These are phyloP conservation scores for Contarinia nasturtii DNA, from an alignment of 1,140 invertebrate genomes.

Conservation along the genomic window DNA sequence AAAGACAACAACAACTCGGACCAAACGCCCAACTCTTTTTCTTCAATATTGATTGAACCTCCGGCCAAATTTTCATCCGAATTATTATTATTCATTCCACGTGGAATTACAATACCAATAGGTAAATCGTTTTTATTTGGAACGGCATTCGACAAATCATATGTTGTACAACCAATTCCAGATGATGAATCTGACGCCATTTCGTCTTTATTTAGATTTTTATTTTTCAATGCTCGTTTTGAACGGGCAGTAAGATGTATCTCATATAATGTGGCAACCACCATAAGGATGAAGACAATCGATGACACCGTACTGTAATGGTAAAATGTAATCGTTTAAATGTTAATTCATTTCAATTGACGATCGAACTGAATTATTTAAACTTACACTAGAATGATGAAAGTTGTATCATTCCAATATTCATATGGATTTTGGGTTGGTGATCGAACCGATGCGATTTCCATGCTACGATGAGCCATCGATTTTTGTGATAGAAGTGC, in stretches of 20 bases:
- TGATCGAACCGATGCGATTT: conserved; percentile 37
- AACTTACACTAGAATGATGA: conserved; percentile 48
- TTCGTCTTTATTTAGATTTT: conserved; percentile 15
- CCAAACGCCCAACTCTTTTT: conserved; percentile 29
- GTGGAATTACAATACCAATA: conserved; percentile 17
- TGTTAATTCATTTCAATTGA: not conserved
- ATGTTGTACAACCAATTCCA: conserved; percentile 24
- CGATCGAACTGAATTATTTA: not conserved
- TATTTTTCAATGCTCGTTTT: conserved; percentile 13
- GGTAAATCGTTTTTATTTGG: conserved; percentile 16
- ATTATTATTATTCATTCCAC: conserved; percentile 29
- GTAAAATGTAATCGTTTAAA: conserved; percentile 2
- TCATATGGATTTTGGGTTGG: conserved; percentile 42
- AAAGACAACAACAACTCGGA: conserved; percentile 59
- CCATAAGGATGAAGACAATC: conserved; percentile 32
- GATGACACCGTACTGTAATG: conserved; percentile 35
- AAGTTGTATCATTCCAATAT: conserved; percentile 44
- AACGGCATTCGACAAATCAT: conserved; percentile 21
- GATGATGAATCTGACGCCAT: conserved; percentile 21
- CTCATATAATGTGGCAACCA: conserved; percentile 39
- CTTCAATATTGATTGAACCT: conserved; percentile 23
- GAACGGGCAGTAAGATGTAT: conserved; percentile 27
- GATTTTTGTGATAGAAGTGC: conserved; percentile 30
- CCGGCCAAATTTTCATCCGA: conserved; percentile 36
- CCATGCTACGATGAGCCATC: conserved; percentile 20